phyloP scores from a whole-genome alignment of 2,888 invertebrate genomes.

The Hypomecis punctinalis region DNA sequence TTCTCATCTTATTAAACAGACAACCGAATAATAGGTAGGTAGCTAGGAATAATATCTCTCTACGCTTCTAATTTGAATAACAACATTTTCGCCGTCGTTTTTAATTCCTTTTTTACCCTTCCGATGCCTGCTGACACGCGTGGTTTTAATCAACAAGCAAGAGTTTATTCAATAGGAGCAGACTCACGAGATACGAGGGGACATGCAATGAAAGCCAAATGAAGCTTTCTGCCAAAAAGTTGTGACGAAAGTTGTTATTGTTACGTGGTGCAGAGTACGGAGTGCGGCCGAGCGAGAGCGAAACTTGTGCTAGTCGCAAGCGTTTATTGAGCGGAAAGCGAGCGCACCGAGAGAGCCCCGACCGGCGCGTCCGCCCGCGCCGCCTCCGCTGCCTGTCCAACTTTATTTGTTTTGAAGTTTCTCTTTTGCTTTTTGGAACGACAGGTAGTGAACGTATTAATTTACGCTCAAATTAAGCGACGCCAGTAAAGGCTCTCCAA shows the following conservation, averaged over 20 bases:
- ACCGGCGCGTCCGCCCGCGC: slow-evolving; percentile 38
- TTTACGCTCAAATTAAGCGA: slow-evolving; percentile 39
- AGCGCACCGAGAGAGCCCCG: slow-evolving; percentile 43
- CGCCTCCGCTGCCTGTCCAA: slow-evolving; percentile 49
- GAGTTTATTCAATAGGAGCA: slow-evolving; percentile 16
- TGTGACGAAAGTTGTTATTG: slow-evolving; percentile 60
- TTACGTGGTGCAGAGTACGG: slow-evolving; percentile 43
- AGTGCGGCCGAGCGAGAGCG: slow-evolving; percentile 45
- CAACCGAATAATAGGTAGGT: slow-evolving; percentile 25
- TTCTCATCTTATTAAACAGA: slow-evolving; percentile 48
- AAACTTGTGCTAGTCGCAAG: slow-evolving; percentile 53
- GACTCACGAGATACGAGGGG: slow-evolving; percentile 20
- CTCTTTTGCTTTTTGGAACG: slow-evolving; percentile 49
- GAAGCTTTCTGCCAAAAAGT: slow-evolving; percentile 60
- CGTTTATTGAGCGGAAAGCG: slow-evolving; percentile 67
- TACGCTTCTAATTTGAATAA: slow-evolving; percentile 14
- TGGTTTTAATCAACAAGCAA: slow-evolving; percentile 16
- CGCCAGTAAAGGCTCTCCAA: slow-evolving; percentile 16
- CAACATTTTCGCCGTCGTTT: no score
- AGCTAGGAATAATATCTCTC: slow-evolving; percentile 11
- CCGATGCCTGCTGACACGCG: neutral
- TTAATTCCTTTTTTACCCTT: slow-evolving; percentile 1
- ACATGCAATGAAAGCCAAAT: slow-evolving; percentile 47
- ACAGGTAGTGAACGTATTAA: slow-evolving; percentile 45
- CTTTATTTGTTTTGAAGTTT: slow-evolving; percentile 57